phyloP scores from a whole-genome alignment of 2,797 vertebrate species.

The Antennarius maculatus region DNA sequence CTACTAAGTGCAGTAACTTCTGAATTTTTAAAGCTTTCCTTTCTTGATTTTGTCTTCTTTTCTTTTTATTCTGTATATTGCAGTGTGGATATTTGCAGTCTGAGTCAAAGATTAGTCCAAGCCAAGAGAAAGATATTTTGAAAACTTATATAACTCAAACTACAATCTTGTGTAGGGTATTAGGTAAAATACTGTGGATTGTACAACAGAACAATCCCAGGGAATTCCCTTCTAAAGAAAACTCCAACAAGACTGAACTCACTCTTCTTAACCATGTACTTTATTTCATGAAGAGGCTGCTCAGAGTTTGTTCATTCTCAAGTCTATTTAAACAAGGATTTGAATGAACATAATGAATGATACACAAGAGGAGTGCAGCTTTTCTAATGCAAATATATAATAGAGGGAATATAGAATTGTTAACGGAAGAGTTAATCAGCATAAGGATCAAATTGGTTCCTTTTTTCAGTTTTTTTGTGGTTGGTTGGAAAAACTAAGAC shows the following conservation, averaged over 20 bases:
- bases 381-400: slow-evolving; percentile 63
- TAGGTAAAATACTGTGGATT: slow-evolving; percentile 31
- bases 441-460: slow-evolving; percentile 30
- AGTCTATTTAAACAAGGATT: slow-evolving; percentile 81
- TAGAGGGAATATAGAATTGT: slow-evolving; percentile 37
- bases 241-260: slow-evolving; percentile 73
- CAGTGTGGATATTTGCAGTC: slow-evolving; percentile 37
- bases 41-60: background rate
- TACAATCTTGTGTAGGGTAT: slow-evolving; percentile 32
- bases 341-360: slow-evolving; percentile 69
- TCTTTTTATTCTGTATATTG: background rate
- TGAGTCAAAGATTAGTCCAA: slow-evolving; percentile 27
- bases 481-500: slow-evolving; percentile 33
- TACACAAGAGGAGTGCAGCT: slow-evolving; percentile 52
- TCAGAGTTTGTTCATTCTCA: slow-evolving; percentile 63
- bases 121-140: slow-evolving; percentile 25
- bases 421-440: slow-evolving; percentile 49
- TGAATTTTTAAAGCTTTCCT: background rate
- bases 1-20: background rate
- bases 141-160: slow-evolving; percentile 30
- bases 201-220: slow-evolving; percentile 55
- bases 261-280: slow-evolving; percentile 64
- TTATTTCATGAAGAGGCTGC: slow-evolving; percentile 66
- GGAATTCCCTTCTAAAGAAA: slow-evolving; percentile 81
- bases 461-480: slow-evolving; percentile 9